Evolutionary conservation across 2,113 vertebrate species (phyloP).

Genomic region (Esox niger): DNA sequence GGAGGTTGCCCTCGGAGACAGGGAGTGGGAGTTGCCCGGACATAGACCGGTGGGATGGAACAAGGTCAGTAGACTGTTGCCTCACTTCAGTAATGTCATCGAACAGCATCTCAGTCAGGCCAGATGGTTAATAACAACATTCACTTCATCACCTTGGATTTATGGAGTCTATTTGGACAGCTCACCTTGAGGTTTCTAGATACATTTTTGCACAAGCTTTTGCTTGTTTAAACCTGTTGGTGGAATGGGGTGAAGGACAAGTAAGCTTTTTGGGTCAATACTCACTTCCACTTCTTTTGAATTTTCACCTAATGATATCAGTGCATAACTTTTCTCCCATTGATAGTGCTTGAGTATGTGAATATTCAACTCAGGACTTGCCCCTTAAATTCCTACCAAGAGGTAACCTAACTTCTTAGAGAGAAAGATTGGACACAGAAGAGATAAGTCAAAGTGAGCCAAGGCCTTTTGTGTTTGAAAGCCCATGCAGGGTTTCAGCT

Average conservation of each 20-base stretch:
- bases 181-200: background rate
- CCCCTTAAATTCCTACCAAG: background rate
- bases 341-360: no score
- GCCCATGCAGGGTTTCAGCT: conserved; percentile 35
- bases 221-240: background rate
- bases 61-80: conserved; percentile 7
- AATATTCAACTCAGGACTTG: no score
- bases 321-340: no score
- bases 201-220: background rate
- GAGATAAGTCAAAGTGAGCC: conserved; percentile 24
- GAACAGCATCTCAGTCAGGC: background rate
- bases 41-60: conserved; percentile 1
- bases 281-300: no score
- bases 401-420: conserved; percentile 15
- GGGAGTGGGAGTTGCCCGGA: conserved; percentile 3
- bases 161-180: no score
- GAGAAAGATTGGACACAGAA: conserved; percentile 3
- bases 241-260: background rate
- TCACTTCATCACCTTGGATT: background rate
- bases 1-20: conserved; percentile 14
- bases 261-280: background rate
- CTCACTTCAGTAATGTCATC: background rate
- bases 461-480: conserved; percentile 44
- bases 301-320: no score
- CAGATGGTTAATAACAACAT: background rate